Percentiles rank a stretch among this genome's conserved stretches.
phyloP scores from a whole-genome alignment of 30 jellyfish, hydroid and myxozoan species.

The Euphysa ruthae region DNA sequence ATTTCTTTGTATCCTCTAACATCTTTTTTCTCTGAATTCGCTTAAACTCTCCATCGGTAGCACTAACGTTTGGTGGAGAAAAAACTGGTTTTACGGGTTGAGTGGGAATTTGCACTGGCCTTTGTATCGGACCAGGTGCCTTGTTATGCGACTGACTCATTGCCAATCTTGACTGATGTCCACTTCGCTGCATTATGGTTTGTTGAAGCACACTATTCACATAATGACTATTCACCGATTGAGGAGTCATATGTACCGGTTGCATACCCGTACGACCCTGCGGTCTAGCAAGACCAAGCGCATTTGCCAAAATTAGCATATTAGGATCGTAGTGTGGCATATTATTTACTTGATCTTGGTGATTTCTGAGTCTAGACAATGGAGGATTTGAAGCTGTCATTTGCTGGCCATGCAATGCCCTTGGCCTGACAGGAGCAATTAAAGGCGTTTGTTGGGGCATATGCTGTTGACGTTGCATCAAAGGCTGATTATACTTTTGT shows the following conservation, averaged over 20 bases:
- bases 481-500: conserved; percentile 33
- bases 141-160: neutral
- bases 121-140: conserved; percentile 36
- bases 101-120: conserved; percentile 21
- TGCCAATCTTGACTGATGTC: neutral
- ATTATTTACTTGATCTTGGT: conserved; percentile 33
- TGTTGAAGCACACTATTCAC: conserved; percentile 30
- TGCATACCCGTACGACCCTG: neutral
- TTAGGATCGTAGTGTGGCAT: conserved; percentile 47
- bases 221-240: conserved; percentile 2
- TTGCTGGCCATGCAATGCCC: conserved; percentile 59
- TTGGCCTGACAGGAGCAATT: conserved; percentile 91
- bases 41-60: conserved; percentile 38
- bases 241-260: neutral
- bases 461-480: conserved; percentile 36
- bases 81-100: no score
- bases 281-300: neutral
- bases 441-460: conserved; percentile 40
- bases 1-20: conserved; percentile 80
- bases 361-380: conserved; percentile 26
- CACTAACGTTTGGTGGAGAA: conserved; percentile 6
- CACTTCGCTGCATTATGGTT: conserved; percentile 20
- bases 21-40: conserved; percentile 81
- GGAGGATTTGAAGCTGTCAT: conserved; percentile 36
- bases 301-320: neutral